Conservation (phyloP, 2,888 invertebrate genomes). For the Aphidius colemani region DNA sequence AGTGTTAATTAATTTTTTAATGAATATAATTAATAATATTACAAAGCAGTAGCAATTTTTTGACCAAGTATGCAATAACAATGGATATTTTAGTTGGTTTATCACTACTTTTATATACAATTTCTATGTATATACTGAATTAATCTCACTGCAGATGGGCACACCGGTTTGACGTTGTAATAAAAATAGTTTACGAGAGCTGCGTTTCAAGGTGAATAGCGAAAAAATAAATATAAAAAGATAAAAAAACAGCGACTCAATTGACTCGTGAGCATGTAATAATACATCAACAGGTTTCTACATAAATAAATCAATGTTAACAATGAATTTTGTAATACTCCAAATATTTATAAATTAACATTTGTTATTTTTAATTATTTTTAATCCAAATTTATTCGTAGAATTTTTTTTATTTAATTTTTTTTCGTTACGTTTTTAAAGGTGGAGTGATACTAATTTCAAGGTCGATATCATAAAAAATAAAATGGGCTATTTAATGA, state of each 20-base stretch:
- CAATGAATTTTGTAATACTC: background rate
- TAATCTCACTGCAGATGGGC: constrained; percentile 34
- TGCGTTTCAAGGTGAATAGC: constrained; percentile 32
- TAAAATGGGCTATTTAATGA: no score
- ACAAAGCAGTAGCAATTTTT: no score
- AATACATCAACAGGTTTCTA: constrained; percentile 35
- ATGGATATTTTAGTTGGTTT: background rate
- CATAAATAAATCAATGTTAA: no score
- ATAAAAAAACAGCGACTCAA: constrained; percentile 5
- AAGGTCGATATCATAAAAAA: no score
- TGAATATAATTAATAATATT: background rate
- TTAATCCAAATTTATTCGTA: background rate
- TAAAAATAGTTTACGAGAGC: constrained; percentile 33
- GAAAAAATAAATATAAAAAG: constrained; percentile 17
- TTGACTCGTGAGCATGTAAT: constrained; percentile 19
- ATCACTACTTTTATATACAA: constrained; percentile 2
- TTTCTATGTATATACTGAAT: constrained; percentile 20
- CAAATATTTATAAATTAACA: no score
- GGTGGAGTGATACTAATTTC: no score
- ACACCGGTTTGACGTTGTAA: constrained; percentile 29
- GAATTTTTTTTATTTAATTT: no score
- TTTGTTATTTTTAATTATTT: constrained; percentile 2
- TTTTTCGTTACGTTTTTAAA: no score
- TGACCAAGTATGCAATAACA: no score
- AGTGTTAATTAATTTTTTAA: constrained; percentile 9